A percentile compares a stretch with the other conserved stretches of the same genome.
These are phyloP conservation scores for Neosalanx taihuensis DNA, from an alignment of 2,797 vertebrate species.

Conservation along the genomic window DNA sequence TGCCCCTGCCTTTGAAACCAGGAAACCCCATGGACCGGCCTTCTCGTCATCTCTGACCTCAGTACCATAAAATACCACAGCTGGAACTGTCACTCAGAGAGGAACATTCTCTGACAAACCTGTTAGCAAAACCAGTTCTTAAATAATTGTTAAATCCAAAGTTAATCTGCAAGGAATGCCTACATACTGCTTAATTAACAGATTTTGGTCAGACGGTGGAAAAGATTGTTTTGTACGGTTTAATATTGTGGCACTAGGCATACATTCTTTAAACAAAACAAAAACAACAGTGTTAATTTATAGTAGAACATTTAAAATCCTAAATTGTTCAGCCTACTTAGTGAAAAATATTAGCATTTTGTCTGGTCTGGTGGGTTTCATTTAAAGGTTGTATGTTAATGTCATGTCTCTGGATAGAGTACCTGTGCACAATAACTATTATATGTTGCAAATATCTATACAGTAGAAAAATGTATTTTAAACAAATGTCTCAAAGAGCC, in stretches of 20 bases:
- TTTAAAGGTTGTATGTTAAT: neutral
- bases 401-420: neutral
- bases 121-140: constrained; percentile 52
- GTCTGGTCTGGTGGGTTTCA: neutral
- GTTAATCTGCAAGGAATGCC: neutral
- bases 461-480: neutral
- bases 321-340: neutral
- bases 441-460: neutral
- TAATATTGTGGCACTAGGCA: neutral
- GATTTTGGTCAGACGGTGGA: neutral
- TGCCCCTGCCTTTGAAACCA: neutral
- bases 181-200: neutral
- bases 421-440: neutral
- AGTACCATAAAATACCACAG: constrained; percentile 38
- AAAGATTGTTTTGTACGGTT: neutral
- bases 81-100: constrained; percentile 36
- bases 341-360: constrained; percentile 6
- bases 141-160: neutral
- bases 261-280: neutral
- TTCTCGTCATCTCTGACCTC: constrained; percentile 29
- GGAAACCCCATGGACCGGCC: constrained; percentile 20
- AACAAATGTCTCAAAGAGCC: neutral
- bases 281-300: constrained; percentile 48
- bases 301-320: constrained; percentile 27
- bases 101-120: constrained; percentile 58